These are phyloP conservation scores for Mongoloraphidia duomilia DNA, from an alignment of 2,888 invertebrate genomes.

Conservation along the genomic window DNA sequence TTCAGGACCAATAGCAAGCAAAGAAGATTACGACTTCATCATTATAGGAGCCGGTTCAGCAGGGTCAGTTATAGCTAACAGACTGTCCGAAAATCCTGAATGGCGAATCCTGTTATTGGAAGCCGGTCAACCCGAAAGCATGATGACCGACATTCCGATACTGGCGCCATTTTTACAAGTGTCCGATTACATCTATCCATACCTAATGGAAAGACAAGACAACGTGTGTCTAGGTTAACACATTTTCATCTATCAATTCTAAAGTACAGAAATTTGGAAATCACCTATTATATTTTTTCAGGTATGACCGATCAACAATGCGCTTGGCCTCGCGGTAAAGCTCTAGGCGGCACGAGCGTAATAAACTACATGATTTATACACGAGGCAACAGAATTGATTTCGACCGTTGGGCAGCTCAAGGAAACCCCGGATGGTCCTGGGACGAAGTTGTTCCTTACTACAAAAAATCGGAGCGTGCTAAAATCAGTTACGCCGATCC, in stretches of 20 bases:
- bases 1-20: background rate
- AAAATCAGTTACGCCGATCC: slow-evolving; percentile 23
- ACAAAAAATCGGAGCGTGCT: slow-evolving; percentile 26
- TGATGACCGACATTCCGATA: slow-evolving; percentile 32
- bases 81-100: slow-evolving; percentile 38
- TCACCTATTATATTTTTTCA: background rate
- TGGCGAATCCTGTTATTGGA: slow-evolving; percentile 35
- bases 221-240: slow-evolving; percentile 35
- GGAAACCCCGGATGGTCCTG: slow-evolving; percentile 41
- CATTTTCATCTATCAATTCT: too few relatives aligned
- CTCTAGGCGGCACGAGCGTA: slow-evolving; percentile 35
- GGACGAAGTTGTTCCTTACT: slow-evolving; percentile 31
- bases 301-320: slow-evolving; percentile 26
- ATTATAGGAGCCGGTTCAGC: slow-evolving; percentile 48
- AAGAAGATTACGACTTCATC: slow-evolving; percentile 37
- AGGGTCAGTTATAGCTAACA: slow-evolving; percentile 46
- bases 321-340: slow-evolving; percentile 39
- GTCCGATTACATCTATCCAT: slow-evolving; percentile 35
- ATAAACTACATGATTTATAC: slow-evolving; percentile 40
- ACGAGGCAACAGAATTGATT: slow-evolving; percentile 49
- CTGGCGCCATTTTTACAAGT: slow-evolving; percentile 31
- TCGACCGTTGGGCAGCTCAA: slow-evolving; percentile 47
- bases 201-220: slow-evolving; percentile 38
- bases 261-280: too few relatives aligned
- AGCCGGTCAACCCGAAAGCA: slow-evolving; percentile 33